Evolutionary conservation across 2,888 invertebrate species (phyloP).

Genomic region (Parapristionchus giblindavisi): DNA sequence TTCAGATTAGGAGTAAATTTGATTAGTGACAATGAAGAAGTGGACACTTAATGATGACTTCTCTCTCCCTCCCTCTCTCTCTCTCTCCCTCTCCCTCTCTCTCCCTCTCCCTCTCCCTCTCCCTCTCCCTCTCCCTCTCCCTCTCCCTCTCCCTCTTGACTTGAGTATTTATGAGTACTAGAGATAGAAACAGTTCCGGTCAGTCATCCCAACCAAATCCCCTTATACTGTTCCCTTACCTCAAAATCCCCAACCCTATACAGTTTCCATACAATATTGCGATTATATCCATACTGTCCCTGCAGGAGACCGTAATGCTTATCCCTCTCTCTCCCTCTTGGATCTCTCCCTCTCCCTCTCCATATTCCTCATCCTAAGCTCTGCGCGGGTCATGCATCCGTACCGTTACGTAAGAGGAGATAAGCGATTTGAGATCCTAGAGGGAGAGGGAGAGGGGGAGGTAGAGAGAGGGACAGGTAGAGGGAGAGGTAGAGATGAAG

Average conservation of each 20-base stretch:
- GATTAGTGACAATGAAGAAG: constrained; percentile 9
- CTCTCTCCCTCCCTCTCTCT: not conserved
- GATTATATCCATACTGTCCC: too few species aligned
- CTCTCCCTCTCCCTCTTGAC: too few species aligned
- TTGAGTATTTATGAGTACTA: too few species aligned
- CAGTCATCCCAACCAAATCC: too few species aligned
- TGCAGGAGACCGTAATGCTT: not conserved
- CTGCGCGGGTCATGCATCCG: constrained; percentile 29
- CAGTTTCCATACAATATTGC: too few species aligned
- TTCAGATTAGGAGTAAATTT: constrained; percentile 12
- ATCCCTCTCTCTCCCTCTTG: not conserved
- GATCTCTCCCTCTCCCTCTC: not conserved
- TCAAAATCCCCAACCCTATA: too few species aligned
- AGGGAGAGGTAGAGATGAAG: too few species aligned
- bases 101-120: not conserved
- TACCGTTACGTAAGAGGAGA: constrained; percentile 16
- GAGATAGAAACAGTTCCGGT: too few species aligned
- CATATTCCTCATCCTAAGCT: constrained; percentile 4
- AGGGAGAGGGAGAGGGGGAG: too few species aligned
- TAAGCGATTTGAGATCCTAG: constrained; percentile 22
- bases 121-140: not conserved
- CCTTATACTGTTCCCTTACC: too few species aligned
- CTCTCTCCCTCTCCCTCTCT: not conserved
- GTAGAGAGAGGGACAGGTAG: too few species aligned
- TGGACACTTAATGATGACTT: not conserved